Evolutionary conservation across 2,113 vertebrate genomes (phyloP).

Genomic region (Sarotherodon lohbergeri): DNA sequence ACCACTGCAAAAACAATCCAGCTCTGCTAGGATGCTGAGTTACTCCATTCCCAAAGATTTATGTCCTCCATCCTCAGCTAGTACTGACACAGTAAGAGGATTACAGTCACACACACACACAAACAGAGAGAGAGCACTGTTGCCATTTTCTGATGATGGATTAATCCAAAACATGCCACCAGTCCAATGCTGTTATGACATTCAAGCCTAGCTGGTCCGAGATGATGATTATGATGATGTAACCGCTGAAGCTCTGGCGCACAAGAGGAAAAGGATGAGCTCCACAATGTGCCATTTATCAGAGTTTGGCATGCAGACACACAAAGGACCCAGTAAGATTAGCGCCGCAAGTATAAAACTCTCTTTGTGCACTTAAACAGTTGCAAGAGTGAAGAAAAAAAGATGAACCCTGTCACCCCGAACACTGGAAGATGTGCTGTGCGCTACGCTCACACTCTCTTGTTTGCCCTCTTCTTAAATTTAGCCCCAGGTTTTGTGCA

Average conservation of each 20-base stretch:
- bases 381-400: slow-evolving; percentile 26
- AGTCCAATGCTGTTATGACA: slow-evolving; percentile 46
- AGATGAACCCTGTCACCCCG: slow-evolving; percentile 55
- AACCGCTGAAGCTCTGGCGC: slow-evolving; percentile 16
- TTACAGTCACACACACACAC: slow-evolving; percentile 41
- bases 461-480: not conserved
- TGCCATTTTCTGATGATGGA: slow-evolving; percentile 66
- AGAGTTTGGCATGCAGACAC: slow-evolving; percentile 32
- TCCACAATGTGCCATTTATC: slow-evolving; percentile 48
- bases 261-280: slow-evolving; percentile 36
- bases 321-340: slow-evolving; percentile 44
- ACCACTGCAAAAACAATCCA: not conserved
- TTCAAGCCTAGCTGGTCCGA: not conserved
- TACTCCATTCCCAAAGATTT: slow-evolving; percentile 31
- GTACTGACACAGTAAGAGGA: slow-evolving; percentile 58
- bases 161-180: slow-evolving; percentile 68
- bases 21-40: not conserved
- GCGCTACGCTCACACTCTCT: slow-evolving; percentile 21
- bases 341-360: slow-evolving; percentile 37
- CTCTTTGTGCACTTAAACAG: slow-evolving; percentile 60
- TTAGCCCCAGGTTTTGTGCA: not conserved
- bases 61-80: slow-evolving; percentile 33
- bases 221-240: slow-evolving; percentile 55
- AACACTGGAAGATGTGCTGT: slow-evolving; percentile 39
- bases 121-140: not conserved